Evolutionary conservation across 1,140 invertebrate genomes (phyloP), one percentile per base, ranked within the genome.

Genomic region (Micrasema minimum): DNA sequence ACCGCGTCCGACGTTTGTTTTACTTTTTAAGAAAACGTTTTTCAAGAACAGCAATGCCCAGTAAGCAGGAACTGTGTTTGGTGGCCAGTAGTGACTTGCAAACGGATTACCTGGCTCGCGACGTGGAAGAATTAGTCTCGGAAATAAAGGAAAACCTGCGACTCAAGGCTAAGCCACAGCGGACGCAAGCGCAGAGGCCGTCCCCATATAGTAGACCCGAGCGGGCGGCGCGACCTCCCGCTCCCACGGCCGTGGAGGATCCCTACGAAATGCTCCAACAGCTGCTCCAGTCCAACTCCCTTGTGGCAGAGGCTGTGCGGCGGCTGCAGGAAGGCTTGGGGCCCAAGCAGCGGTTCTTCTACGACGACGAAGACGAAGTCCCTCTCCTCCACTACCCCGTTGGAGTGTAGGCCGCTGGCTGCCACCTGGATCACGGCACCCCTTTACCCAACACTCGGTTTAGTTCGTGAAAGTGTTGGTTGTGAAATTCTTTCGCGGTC

Each of bases 241-340:
- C 69, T 77, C 80, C 69, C 57, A 78, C 62, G 76, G 51, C 77
- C 31, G 78, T 82, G 50, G 86, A 90, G 37, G 88, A 90, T 77
- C 89, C 90, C 0, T 91, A 91, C 78, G 88, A 90, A 79, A 79
- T 90, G 55, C 80, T 91, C 20, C 88, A 90, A 74, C 87, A 86
- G 66, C 77, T 91, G 16, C 78, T 91, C 14, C 82, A 87, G 41
- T 86, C 89, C 68, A 89, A 90, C 45, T 87, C 87, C 67, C 82
- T 91, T n/a, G 90, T 91, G 38, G 90, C 89, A 75, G 90, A 91
- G 78, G 90, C 90, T 4, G 90, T 91, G 2, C 85, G 89, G 65
- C 84, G 90, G 76, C 78, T 92, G 11, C 87, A 89, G 75, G 72
- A 89, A 74, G 72, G 66, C 0, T 59, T 74, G 50, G 65, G 68